Evolutionary conservation across 2,113 vertebrate genomes (phyloP), one percentile per base, ranked within the genome.

Genomic region (Chascanopsetta lugubris): DNA sequence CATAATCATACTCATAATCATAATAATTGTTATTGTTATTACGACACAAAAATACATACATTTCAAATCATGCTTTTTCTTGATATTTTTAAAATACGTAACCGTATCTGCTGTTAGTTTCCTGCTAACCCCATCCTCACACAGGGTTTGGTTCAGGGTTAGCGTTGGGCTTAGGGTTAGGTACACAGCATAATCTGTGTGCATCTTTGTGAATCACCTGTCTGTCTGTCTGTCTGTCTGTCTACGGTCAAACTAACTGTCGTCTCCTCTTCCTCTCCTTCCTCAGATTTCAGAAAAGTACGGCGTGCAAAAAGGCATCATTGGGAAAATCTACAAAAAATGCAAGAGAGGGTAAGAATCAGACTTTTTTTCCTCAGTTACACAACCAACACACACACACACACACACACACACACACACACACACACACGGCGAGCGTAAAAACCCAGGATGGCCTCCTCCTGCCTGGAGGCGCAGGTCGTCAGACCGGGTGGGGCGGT

Each of bases 251-350:
- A 3, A 21, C 59, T 80, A 67, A 82, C 56, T 46, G 27, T 67
- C 46, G 17, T 58, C 45, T 77, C 32, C 0, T 58, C 0, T 67
- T 58, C 12, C 27, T 51, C 69, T 72, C 61, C 68, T 29, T 67
- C 62, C 85, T 91, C 86, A 99, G 97, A 96, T 99, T 90, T 99
- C 97, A 84, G 95, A 98, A 90, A 99, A 99, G 87, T 99, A 99
- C 0, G 93, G 94, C n/a, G 81, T 99, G 81, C 95, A 94, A 29
- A 94, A 94, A 84, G 95, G 97, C 85, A 94, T 94, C 85, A 97
- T 99, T 79, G 93, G 92, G 80, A 99, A 96, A 93, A 95, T 99
- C 87, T 99, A 95, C 92, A 99, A 99, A 86, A 99, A 98, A 75
- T 99, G 97, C 93, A 99, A 97, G 89, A 91, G 96, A 89, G 97